Evolutionary conservation across 2,113 vertebrate genomes (phyloP).

Genomic region (Axis porcinus): DNA sequence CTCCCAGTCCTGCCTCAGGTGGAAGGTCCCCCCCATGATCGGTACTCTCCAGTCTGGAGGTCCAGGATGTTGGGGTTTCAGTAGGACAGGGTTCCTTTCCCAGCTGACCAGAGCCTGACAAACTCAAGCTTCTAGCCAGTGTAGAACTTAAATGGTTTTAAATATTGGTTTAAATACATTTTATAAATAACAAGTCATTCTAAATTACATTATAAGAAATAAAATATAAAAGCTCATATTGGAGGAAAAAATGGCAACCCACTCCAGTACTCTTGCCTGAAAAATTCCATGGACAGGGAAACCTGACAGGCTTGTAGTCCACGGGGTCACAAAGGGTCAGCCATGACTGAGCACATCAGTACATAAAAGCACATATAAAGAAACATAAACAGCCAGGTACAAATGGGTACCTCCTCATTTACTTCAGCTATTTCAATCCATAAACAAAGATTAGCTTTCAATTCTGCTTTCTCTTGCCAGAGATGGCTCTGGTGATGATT

Average conservation of each 20-base stretch:
- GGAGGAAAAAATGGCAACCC: neutral
- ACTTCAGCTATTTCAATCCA: constrained; percentile 51
- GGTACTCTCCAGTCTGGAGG: neutral
- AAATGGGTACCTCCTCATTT: constrained; percentile 39
- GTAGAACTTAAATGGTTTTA: constrained; percentile 14
- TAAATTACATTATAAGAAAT: constrained; percentile 60
- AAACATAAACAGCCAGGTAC: constrained; percentile 53
- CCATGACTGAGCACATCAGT: neutral
- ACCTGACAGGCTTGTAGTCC: neutral
- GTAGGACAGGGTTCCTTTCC: neutral
- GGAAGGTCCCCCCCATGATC: accelerated
- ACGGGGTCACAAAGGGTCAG: neutral
- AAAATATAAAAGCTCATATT: constrained; percentile 55
- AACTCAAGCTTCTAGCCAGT: neutral
- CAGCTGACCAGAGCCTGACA: neutral
- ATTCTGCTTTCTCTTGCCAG: constrained; percentile 20
- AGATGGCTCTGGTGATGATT: constrained; percentile 50
- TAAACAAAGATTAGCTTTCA: constrained; percentile 67
- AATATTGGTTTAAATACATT: constrained; percentile 55
- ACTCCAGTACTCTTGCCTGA: neutral
- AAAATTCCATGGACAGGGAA: neutral
- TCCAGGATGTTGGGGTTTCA: neutral
- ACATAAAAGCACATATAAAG: constrained; percentile 25
- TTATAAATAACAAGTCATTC: constrained; percentile 61
- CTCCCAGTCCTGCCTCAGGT: too few relatives aligned